These are phyloP conservation scores for Dicyrtoma fusca DNA, from an alignment of 2,888 invertebrate genomes.

Conservation along the genomic window DNA sequence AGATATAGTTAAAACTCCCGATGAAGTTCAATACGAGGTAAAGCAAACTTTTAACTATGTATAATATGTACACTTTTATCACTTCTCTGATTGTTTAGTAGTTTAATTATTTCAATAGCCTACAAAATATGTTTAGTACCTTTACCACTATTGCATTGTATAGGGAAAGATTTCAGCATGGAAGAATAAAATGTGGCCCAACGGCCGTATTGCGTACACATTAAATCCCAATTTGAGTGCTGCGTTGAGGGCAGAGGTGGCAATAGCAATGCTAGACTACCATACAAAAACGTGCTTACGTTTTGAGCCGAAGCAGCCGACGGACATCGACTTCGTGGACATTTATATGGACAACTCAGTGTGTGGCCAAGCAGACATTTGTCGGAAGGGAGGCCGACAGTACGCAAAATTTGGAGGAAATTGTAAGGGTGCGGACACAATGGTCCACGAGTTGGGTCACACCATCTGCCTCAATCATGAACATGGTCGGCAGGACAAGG, in stretches of 20 bases:
- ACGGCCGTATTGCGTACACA: slow-evolving; percentile 51
- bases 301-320: slow-evolving; percentile 45
- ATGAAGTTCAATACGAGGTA: too few species aligned
- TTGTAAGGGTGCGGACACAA: slow-evolving; percentile 50
- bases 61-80: too few species aligned
- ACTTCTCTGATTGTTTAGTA: too few species aligned
- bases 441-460: slow-evolving; percentile 45
- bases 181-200: slow-evolving; percentile 52
- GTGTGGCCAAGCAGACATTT: slow-evolving; percentile 52
- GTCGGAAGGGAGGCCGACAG: slow-evolving; percentile 50
- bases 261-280: slow-evolving; percentile 48
- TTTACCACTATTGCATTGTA: too few species aligned
- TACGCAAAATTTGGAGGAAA: slow-evolving; percentile 54
- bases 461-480: slow-evolving; percentile 53
- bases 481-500: slow-evolving; percentile 49
- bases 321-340: slow-evolving; percentile 50
- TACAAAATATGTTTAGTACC: too few species aligned
- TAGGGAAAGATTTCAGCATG: slow-evolving; percentile 35
- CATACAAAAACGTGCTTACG: slow-evolving; percentile 53
- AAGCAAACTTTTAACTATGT: too few species aligned
- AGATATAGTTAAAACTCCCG: too few species aligned
- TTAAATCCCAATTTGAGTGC: slow-evolving; percentile 48
- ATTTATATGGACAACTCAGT: slow-evolving; percentile 48
- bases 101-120: too few species aligned
- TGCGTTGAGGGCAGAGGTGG: slow-evolving; percentile 49